phyloP scores from a whole-genome alignment of 2,113 vertebrate genomes.

The Euleptes europaea region DNA sequence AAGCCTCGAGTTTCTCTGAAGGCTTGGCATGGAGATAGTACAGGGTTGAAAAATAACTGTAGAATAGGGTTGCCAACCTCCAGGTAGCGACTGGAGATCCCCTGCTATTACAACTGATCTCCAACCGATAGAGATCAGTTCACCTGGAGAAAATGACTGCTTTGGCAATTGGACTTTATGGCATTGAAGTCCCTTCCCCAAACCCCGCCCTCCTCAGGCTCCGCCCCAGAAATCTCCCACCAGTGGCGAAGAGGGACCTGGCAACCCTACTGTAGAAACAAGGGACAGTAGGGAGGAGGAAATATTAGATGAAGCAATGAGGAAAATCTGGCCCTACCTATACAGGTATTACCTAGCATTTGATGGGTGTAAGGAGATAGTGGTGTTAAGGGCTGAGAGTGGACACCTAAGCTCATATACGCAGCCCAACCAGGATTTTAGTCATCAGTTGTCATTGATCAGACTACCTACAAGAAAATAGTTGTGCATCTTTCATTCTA shows the following conservation, averaged over 20 bases:
- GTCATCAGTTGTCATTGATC: not conserved
- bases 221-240: no score
- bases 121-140: no score
- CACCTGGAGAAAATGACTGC: no score
- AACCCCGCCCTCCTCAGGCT: no score
- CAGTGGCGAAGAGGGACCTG: no score
- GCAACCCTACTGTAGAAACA: no score
- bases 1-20: not conserved
- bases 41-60: not conserved
- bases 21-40: not conserved
- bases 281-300: not conserved
- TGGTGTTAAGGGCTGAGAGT: not conserved
- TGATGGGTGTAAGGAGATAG: not conserved
- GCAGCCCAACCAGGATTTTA: not conserved
- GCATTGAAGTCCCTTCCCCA: no score
- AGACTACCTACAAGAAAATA: not conserved
- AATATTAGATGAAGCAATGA: not conserved
- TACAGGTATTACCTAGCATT: not conserved
- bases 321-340: not conserved
- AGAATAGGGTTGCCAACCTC: no score
- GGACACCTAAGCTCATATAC: no score
- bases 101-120: no score
- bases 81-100: no score
- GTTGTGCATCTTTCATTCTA: not conserved
- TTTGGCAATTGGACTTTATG: no score